Conservation (phyloP, 2,113 vertebrate genomes). For the Cinclus cinclus region DNA sequence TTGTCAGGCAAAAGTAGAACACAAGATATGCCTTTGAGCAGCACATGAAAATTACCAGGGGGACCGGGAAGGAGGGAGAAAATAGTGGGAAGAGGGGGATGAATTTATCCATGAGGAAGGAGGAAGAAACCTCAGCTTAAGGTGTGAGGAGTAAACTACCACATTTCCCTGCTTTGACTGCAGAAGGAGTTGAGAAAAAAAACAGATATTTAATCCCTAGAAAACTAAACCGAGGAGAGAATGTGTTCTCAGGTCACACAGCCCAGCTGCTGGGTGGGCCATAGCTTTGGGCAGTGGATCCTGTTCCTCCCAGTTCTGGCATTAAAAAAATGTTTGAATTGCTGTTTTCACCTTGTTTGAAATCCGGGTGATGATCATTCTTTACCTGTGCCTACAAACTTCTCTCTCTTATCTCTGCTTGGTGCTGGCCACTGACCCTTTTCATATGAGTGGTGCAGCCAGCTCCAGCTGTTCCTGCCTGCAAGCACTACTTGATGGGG, state of each 20-base stretch:
- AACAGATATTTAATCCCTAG: not conserved
- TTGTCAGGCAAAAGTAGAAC: not conserved
- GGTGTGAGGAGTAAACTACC: not conserved
- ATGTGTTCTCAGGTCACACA: not conserved
- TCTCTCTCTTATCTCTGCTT: not conserved
- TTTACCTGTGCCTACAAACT: not conserved
- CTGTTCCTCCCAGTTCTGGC: not conserved
- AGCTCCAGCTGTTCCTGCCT: not conserved
- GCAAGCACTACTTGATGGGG: not conserved
- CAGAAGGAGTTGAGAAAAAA: not conserved
- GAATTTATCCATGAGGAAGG: not conserved
- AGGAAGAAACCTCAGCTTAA: not conserved
- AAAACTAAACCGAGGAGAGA: not conserved
- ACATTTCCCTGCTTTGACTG: not conserved
- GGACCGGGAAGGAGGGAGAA: not conserved
- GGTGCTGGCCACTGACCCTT: not conserved
- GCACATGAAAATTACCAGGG: not conserved
- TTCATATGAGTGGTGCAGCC: not conserved
- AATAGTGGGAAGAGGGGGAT: not conserved
- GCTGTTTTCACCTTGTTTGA: not conserved
- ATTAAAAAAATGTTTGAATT: not conserved
- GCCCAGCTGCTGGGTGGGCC: not conserved
- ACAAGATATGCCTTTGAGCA: no score
- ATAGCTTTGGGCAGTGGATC: not conserved
- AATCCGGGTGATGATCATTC: not conserved